Conservation (phyloP, 2,113 vertebrate genomes). For the Heterochromis multidens region DNA sequence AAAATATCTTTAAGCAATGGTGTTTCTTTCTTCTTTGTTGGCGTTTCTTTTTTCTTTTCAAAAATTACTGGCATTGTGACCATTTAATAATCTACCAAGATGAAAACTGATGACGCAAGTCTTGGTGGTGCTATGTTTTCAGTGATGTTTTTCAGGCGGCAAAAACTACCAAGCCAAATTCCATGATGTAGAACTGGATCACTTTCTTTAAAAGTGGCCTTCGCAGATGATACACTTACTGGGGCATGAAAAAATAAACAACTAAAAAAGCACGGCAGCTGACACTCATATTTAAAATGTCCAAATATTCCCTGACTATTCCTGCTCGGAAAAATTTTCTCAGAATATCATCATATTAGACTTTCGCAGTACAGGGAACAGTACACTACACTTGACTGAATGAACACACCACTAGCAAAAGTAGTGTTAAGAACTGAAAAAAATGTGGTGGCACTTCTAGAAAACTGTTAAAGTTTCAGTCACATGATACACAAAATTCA, state of each 20-base stretch:
- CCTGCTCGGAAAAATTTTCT: not conserved
- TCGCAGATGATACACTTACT: not conserved
- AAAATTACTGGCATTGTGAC: not conserved
- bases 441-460: not conserved
- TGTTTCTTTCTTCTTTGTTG: no score
- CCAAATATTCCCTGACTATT: not conserved
- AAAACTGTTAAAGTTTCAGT: not conserved
- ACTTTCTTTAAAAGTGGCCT: not conserved
- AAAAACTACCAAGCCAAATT: not conserved
- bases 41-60: not conserved
- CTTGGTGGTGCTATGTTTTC: not conserved
- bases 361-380: not conserved
- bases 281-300: not conserved
- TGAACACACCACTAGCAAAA: not conserved
- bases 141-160: not conserved
- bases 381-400: not conserved
- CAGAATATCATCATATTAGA: not conserved
- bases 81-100: not conserved
- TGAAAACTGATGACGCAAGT: not conserved
- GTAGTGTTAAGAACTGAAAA: not conserved
- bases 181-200: not conserved
- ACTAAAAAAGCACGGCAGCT: not conserved
- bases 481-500: not conserved
- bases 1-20: not conserved
- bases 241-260: not conserved